These are phyloP conservation scores for Prunella strophiata DNA, from an alignment of 2,797 vertebrate genomes.

Conservation along the genomic window DNA sequence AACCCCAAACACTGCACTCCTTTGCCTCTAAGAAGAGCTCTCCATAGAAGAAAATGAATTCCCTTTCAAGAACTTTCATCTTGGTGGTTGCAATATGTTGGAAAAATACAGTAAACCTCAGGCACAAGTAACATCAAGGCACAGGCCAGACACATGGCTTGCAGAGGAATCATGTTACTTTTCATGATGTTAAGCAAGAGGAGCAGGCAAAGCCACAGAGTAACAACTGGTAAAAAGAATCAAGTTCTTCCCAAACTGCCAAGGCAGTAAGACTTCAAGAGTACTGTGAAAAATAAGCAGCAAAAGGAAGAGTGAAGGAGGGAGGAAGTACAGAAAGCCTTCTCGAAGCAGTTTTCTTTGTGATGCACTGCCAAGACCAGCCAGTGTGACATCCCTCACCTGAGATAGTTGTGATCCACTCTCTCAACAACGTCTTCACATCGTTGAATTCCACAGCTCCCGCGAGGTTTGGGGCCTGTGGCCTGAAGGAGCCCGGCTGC, in stretches of 20 bases:
- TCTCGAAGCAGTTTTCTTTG: neutral
- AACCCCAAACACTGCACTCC: neutral
- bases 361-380: neutral
- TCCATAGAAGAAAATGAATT: neutral
- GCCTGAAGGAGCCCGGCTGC: slow-evolving; percentile 33
- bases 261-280: neutral
- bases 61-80: neutral
- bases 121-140: neutral
- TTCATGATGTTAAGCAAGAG: neutral
- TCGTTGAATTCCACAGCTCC: slow-evolving; percentile 91
- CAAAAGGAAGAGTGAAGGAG: neutral
- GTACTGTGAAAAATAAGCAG: neutral
- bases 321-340: neutral
- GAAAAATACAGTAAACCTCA: neutral
- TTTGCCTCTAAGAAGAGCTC: neutral
- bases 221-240: neutral
- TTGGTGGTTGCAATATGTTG: neutral
- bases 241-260: neutral
- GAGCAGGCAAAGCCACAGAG: neutral
- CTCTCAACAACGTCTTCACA: slow-evolving; percentile 88
- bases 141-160: neutral
- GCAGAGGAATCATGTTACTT: neutral
- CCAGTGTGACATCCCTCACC: slow-evolving; percentile 53
- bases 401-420: slow-evolving; percentile 97
- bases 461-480: slow-evolving; percentile 86